phyloP scores from a whole-genome alignment of 2,797 vertebrate species.

The Sibirionetta formosa region DNA sequence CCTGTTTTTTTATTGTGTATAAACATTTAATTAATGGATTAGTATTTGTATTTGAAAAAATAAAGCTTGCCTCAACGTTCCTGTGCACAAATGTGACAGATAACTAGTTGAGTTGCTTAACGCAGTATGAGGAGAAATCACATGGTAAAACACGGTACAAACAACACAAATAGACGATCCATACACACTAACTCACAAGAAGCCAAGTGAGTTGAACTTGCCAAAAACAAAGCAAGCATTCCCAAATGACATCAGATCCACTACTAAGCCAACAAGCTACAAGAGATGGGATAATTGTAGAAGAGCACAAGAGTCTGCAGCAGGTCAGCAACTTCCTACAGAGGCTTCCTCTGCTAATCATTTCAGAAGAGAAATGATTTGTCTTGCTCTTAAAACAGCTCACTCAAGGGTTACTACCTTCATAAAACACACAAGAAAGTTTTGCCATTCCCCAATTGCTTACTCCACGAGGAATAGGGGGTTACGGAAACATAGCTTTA shows the following conservation, averaged over 20 bases:
- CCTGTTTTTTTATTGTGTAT: neutral
- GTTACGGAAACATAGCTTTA: neutral
- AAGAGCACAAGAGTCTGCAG: neutral
- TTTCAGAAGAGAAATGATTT: neutral
- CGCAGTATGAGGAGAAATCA: neutral
- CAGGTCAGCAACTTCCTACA: rapidly evolving
- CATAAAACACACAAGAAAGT: neutral
- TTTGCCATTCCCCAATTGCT: neutral
- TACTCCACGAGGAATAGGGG: neutral
- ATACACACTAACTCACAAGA: rapidly evolving
- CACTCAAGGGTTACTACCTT: neutral
- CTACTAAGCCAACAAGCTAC: neutral
- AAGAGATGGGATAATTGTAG: neutral
- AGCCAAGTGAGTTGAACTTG: neutral
- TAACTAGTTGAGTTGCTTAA: neutral
- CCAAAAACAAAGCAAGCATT: neutral
- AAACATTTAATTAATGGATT: neutral
- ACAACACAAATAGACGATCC: neutral
- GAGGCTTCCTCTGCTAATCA: neutral
- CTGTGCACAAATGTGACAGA: neutral
- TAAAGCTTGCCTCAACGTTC: neutral
- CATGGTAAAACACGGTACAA: neutral
- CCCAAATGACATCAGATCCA: neutral
- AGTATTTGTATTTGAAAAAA: neutral
- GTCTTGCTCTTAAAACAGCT: neutral